Conservation (phyloP, 2,888 invertebrate species). For the Conomelus anceps region DNA sequence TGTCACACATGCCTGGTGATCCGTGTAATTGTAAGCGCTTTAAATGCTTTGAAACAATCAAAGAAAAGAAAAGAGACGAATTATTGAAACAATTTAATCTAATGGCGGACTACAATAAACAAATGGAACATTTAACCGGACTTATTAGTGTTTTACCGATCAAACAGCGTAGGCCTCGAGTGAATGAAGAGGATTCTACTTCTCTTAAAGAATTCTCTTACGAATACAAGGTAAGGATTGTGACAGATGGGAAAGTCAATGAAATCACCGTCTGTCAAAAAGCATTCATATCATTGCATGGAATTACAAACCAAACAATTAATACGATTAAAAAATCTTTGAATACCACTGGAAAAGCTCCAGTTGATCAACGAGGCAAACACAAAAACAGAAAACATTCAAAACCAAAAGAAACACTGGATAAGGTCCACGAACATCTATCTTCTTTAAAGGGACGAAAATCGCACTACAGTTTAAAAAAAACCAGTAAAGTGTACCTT, state of each 20-base stretch:
- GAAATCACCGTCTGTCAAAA: not conserved
- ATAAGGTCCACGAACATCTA: conserved; percentile 6
- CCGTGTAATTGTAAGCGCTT: not conserved
- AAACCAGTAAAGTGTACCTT: conserved; percentile 11
- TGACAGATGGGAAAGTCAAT: conserved; percentile 6
- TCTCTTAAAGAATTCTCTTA: not conserved
- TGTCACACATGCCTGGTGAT: not conserved
- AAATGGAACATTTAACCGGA: not conserved
- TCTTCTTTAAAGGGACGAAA: not conserved
- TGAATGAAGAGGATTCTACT: not conserved
- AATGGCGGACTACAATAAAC: conserved; percentile 5
- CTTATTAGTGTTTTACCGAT: not conserved
- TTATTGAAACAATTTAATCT: conserved; percentile 4
- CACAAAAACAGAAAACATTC: conserved; percentile 12
- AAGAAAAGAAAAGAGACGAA: not conserved
- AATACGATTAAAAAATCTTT: conserved; percentile 7
- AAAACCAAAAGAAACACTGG: conserved; percentile 1
- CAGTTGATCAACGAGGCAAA: conserved; percentile 1
- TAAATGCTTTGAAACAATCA: conserved; percentile 3
- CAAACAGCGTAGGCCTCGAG: conserved; percentile 4
- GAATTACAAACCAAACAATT: conserved; percentile 9
- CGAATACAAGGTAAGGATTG: not conserved
- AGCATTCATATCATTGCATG: conserved; percentile 2
- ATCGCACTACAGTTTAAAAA: conserved; percentile 3
- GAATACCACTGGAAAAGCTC: not conserved